Conservation (phyloP, 1,140 invertebrate species). For the Drosophila equinoxialis region DNA sequence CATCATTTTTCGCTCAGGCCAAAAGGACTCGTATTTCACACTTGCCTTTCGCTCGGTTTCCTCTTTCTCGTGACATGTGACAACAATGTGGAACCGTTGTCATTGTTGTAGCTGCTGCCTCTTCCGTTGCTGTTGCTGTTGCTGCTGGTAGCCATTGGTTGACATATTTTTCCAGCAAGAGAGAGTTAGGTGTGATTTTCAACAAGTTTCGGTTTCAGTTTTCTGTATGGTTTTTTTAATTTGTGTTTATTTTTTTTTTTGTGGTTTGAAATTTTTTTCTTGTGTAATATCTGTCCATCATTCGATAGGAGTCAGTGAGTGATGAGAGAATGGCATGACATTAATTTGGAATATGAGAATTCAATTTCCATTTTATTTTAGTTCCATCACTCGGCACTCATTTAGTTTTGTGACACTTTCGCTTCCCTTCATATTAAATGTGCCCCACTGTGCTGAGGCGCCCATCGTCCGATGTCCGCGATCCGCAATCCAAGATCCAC, state of each 20-base stretch:
- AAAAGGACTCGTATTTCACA: slow-evolving; percentile 75
- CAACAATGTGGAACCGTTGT: slow-evolving; percentile 77
- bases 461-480: slow-evolving; percentile 74
- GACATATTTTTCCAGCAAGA: slow-evolving; percentile 22
- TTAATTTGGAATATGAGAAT: slow-evolving; percentile 7
- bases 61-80: slow-evolving; percentile 67
- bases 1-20: slow-evolving; percentile 78
- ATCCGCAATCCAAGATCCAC: slow-evolving; percentile 58
- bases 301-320: slow-evolving; percentile 18
- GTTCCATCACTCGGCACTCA: slow-evolving; percentile 19
- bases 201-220: slow-evolving; percentile 61
- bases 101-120: slow-evolving; percentile 52
- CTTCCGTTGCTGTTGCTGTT: slow-evolving; percentile 10
- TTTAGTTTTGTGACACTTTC: slow-evolving; percentile 16
- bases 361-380: not conserved
- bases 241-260: slow-evolving; percentile 29
- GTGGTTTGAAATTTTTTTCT: slow-evolving; percentile 26
- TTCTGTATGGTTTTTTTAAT: slow-evolving; percentile 21
- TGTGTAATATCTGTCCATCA: slow-evolving; percentile 52
- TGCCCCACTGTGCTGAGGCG: slow-evolving; percentile 70
- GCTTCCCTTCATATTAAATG: slow-evolving; percentile 44
- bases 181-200: slow-evolving; percentile 69
- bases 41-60: slow-evolving; percentile 13
- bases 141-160: slow-evolving; percentile 16
- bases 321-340: slow-evolving; percentile 6